These are phyloP conservation scores for Bombus difficillimus DNA, from an alignment of 1,140 invertebrate genomes.

Conservation along the genomic window DNA sequence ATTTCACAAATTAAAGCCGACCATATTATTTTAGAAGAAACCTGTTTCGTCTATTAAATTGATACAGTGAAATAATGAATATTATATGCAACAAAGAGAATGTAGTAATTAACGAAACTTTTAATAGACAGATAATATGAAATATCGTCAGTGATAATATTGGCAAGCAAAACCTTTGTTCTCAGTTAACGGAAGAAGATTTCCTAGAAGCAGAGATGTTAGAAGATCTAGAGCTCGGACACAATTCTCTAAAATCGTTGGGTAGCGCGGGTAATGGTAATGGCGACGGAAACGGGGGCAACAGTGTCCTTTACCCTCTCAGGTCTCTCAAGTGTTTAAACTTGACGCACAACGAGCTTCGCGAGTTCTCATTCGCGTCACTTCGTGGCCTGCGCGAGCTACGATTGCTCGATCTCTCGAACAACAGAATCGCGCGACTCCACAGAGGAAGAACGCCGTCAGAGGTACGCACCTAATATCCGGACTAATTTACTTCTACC, in stretches of 20 bases:
- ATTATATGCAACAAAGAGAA: not conserved
- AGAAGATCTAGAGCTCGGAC: conserved; percentile 86
- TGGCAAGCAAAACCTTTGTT: conserved; percentile 9
- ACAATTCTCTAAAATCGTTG: conserved; percentile 87
- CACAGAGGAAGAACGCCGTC: conserved; percentile 84
- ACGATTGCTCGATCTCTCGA: conserved; percentile 87
- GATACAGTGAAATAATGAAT: too few species aligned
- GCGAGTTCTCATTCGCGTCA: conserved; percentile 90
- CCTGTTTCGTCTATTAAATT: not conserved
- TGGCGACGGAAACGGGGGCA: conserved; percentile 78
- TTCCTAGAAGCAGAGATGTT: conserved; percentile 87
- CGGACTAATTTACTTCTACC: not conserved
- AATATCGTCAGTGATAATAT: not conserved
- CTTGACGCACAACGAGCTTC: conserved; percentile 89
- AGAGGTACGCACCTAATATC: conserved; percentile 82
- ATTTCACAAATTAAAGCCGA: not conserved
- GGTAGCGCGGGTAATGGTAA: conserved; percentile 70
- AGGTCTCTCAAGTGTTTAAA: conserved; percentile 87
- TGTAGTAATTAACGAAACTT: not conserved
- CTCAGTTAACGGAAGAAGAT: conserved; percentile 88
- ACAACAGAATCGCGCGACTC: conserved; percentile 88
- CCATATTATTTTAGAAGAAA: not conserved
- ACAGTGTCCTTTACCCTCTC: conserved; percentile 88
- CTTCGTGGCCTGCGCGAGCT: conserved; percentile 88
- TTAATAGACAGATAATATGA: not conserved